phyloP scores from a whole-genome alignment of 2,797 vertebrate genomes.

The Melanotaenia boesemani region DNA sequence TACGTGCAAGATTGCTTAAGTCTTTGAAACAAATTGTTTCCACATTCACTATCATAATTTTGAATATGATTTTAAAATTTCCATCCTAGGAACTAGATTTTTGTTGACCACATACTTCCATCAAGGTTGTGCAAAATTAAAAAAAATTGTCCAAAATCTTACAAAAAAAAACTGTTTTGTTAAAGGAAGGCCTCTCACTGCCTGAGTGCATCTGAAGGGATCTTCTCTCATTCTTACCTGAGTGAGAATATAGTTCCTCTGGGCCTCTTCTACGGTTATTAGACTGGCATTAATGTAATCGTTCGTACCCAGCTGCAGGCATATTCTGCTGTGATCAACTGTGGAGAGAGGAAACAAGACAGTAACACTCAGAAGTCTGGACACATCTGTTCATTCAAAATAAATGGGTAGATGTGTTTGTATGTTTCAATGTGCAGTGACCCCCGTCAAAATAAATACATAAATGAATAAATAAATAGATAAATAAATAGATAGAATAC shows the following conservation, averaged over 20 bases:
- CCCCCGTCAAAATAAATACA: background rate
- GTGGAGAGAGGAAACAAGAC: constrained; percentile 49
- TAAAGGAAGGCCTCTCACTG: too few species aligned
- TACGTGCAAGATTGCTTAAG: background rate
- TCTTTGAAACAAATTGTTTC: background rate
- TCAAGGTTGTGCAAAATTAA: background rate
- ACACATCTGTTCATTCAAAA: too few species aligned
- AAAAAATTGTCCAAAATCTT: background rate
- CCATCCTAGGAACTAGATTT: background rate
- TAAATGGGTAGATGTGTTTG: too few species aligned
- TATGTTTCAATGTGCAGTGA: background rate
- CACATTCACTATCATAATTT: background rate
- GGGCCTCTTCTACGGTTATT: constrained; percentile 94
- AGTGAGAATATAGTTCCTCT: constrained; percentile 98
- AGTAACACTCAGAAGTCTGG: background rate
- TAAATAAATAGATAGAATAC: too few species aligned
- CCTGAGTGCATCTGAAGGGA: background rate
- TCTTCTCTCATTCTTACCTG: constrained; percentile 85
- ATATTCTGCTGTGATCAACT: constrained; percentile 99
- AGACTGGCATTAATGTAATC: constrained; percentile 98
- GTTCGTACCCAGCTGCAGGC: constrained; percentile 91
- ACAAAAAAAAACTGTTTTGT: background rate
- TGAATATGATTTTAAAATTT: background rate
- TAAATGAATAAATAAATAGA: too few species aligned
- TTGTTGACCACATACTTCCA: background rate